Evolutionary conservation across 2,888 invertebrate genomes (phyloP), one percentile per base, ranked within the genome.

Genomic region (Galeopsomyia nigrocyanea): DNA sequence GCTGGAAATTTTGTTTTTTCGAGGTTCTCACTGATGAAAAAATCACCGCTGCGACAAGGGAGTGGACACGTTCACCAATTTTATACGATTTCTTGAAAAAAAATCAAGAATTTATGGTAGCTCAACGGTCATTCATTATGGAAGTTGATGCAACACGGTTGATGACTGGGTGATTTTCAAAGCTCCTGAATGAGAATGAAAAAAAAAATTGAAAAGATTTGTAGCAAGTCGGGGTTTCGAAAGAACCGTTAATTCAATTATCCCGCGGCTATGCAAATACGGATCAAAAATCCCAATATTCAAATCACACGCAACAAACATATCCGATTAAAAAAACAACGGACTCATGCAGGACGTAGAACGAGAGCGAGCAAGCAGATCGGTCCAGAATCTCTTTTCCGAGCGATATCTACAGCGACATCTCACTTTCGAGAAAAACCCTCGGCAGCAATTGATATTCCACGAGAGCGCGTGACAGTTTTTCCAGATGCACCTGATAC

Each of bases 1-100:
- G 26, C 68, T 73, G 69, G 66, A 73, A 73, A 66, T 69, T 51
- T 9, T 16, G 51, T 73, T 65, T 69, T 69, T 73, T 66, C 22
- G 21, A 26, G 9, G 49, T 69, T 73, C 73, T 73, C 73, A 73
- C 65, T 53, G 51, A n/a, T n/a, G 22, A 22, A 56, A 49, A 53
- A 16, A 7, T 39, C 13, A 39, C 39, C 39, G 13, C 10, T 10
- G 39, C 13, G 39, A 39, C 39, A 7, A 39, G 39, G 39, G 7
- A 10, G 39, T 39, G 13, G 39, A 39, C 39, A 7, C 39, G 13
- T 39, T 39, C 7, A 10, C 3, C 26, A 7, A 3, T 39, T 10
- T 39, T 39, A 39, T 10, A 39, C 39, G 39, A 10, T 39, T 39
- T 39, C 13, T 39, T 39, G 39, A 39, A 3, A 39, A 31, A 39